Percentiles rank a stretch among this genome's conserved stretches.
These are phyloP conservation scores for Cladorhizidae sp. DNA, from an alignment of 37 sponge, comb jelly and placozoan genomes.

Conservation along the genomic window DNA sequence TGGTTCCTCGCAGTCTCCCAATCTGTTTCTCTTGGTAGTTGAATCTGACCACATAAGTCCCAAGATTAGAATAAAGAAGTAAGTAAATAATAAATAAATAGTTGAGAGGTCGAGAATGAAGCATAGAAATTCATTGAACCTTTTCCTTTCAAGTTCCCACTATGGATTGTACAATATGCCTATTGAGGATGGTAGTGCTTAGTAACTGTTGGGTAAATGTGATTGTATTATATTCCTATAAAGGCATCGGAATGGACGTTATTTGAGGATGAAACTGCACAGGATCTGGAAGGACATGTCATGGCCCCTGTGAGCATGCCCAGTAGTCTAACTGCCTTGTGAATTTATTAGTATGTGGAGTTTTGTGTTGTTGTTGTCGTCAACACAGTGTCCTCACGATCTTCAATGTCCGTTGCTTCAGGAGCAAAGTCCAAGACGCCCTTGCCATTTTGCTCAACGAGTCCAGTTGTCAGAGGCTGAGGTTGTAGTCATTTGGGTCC, in stretches of 20 bases:
- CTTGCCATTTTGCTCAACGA: slow-evolving; percentile 86
- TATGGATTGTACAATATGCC: no score
- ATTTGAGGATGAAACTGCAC: slow-evolving; percentile 7
- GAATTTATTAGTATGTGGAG: background rate
- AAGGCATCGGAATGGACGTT: background rate
- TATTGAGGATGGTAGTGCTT: no score
- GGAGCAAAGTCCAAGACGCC: background rate
- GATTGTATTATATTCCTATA: no score
- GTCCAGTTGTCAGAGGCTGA: slow-evolving; percentile 61
- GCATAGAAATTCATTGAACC: no score
- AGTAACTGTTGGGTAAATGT: no score
- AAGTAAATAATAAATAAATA: no score
- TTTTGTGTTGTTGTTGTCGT: background rate
- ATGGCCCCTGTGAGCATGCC: slow-evolving; percentile 66
- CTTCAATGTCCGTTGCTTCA: slow-evolving; percentile 57
- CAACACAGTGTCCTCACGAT: slow-evolving; percentile 84
- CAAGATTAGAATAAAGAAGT: no score
- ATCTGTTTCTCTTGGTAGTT: no score
- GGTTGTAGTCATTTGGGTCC: slow-evolving; percentile 50
- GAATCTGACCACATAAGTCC: no score
- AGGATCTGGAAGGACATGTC: slow-evolving; percentile 52
- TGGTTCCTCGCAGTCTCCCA: no score
- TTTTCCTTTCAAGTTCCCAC: no score
- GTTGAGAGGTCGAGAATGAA: no score
- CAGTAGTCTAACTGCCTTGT: background rate